Evolutionary conservation across 1,140 invertebrate genomes (phyloP).

Genomic region (Euwallacea fornicatus): DNA sequence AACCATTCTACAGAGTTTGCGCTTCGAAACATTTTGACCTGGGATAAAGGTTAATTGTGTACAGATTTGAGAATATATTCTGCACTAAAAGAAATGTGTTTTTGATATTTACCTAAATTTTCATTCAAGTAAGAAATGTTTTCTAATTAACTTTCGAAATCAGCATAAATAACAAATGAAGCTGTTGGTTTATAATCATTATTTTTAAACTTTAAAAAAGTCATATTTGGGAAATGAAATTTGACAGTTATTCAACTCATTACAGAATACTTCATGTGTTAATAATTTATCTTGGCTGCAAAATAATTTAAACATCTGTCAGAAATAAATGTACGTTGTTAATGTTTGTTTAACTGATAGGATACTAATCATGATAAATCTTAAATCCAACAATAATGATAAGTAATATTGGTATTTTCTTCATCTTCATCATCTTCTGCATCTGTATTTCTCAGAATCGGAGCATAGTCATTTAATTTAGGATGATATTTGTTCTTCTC

Average conservation of each 20-base stretch:
- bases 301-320: constrained; percentile 49
- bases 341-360: constrained; percentile 42
- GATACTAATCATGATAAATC: constrained; percentile 31
- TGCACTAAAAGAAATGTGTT: constrained; percentile 47
- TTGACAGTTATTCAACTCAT: constrained; percentile 22
- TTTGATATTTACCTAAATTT: constrained; percentile 40
- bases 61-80: constrained; percentile 33
- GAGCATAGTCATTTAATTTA: constrained; percentile 23
- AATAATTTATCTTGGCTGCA: constrained; percentile 39
- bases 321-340: constrained; percentile 45
- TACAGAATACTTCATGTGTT: constrained; percentile 37
- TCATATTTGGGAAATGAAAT: constrained; percentile 33
- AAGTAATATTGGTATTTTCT: constrained; percentile 25
- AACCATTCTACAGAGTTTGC: constrained; percentile 45
- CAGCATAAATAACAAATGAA: constrained; percentile 49
- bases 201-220: constrained; percentile 45
- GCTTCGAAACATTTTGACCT: constrained; percentile 41
- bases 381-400: constrained; percentile 46
- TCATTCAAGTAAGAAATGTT: constrained; percentile 13
- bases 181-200: constrained; percentile 41
- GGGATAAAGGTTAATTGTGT: constrained; percentile 30
- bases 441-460: constrained; percentile 11
- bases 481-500: constrained; percentile 40
- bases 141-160: constrained; percentile 49
- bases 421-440: not conserved